Base-by-base conservation (phyloP, 2,797 vertebrate species). In the Tapera naevia region DNA sequence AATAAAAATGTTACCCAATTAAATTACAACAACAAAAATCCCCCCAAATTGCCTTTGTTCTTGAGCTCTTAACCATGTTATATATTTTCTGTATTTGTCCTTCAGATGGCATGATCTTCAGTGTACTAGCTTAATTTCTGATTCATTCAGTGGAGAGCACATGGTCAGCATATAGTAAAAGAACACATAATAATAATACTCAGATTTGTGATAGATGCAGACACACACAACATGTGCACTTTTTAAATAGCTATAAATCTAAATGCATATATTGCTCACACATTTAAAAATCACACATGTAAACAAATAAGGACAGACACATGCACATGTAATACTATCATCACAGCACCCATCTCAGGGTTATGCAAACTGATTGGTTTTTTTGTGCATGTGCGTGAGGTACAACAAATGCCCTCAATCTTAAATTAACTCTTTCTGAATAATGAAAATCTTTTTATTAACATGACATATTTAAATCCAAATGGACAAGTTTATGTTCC, bases 361-460 rank as follows among this genome's bases (percentile, higher is more conserved):
- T 75, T 93, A 70, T 71, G 79, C 62, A 95, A 85, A 95, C 60
- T 46, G 53, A 54, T 88, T 7, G 37, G 32, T 75, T 60, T 83
- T 61, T 54, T 2, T 32, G 3, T 54, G 2, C 25, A 76, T 39
- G 80, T 78, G 61, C 83, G 71, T 70, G 54, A 82, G 64, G 69
- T 78, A 53, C 72, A 94, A 80, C 58, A 95, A 91, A 83, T 53
- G 75, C 7, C 19, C 16, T 5, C 23, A 46, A 28, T 69, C 1
- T 32, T 73, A 85, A 91, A 96, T 96, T 91, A 95, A 91, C 70
- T 86, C 79, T 67, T 94, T 86, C 79, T 41, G 91, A 94, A 96
- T 75, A 81, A 85, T 74, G 83, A 94, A 78, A 85, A 57, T 78
- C 53, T 81, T 94, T 23, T 43, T 86, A 57, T 61, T 88, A 88